phyloP scores from a whole-genome alignment of 1,140 invertebrate genomes.

The Aethina tumida region DNA sequence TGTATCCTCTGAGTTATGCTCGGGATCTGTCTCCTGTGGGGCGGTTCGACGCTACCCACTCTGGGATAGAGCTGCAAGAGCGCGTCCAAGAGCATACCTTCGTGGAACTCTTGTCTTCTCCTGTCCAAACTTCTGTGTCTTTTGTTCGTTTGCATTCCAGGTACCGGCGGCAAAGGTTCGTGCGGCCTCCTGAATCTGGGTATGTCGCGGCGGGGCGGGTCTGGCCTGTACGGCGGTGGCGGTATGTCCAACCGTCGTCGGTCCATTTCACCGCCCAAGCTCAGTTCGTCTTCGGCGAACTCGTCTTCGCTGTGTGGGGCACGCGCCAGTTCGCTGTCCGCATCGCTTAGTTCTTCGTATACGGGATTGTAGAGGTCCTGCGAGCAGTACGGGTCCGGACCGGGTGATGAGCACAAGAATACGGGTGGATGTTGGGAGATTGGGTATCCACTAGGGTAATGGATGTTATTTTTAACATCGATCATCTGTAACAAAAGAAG shows the following conservation, averaged over 20 bases:
- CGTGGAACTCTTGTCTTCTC: slow-evolving; percentile 49
- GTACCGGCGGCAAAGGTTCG: slow-evolving; percentile 35
- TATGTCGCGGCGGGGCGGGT: slow-evolving; percentile 25
- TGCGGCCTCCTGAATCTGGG: slow-evolving; percentile 30
- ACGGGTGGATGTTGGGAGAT: slow-evolving; percentile 45
- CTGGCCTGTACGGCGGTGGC: slow-evolving; percentile 35
- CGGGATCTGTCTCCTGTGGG: slow-evolving; percentile 27
- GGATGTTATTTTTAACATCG: slow-evolving; percentile 49
- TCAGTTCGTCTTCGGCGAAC: slow-evolving; percentile 58
- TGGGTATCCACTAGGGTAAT: slow-evolving; percentile 44
- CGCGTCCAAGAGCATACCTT: slow-evolving; percentile 55
- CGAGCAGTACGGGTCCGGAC: slow-evolving; percentile 54
- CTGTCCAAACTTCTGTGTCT: slow-evolving; percentile 48
- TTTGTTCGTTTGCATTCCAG: slow-evolving; percentile 28
- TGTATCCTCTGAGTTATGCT: slow-evolving; percentile 41
- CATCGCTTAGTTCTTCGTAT: slow-evolving; percentile 59
- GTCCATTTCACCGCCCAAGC: slow-evolving; percentile 42
- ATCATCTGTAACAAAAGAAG: slow-evolving; percentile 48
- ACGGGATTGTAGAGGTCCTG: slow-evolving; percentile 60
- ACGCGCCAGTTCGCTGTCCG: slow-evolving; percentile 43
- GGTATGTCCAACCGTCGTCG: slow-evolving; percentile 37
- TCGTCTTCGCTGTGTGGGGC: slow-evolving; percentile 54
- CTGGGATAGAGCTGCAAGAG: slow-evolving; percentile 50
- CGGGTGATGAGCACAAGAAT: slow-evolving; percentile 59
- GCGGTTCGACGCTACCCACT: slow-evolving; percentile 39